Base-by-base conservation (phyloP, 2,113 vertebrate species). In the Pogonocichla stellata region DNA sequence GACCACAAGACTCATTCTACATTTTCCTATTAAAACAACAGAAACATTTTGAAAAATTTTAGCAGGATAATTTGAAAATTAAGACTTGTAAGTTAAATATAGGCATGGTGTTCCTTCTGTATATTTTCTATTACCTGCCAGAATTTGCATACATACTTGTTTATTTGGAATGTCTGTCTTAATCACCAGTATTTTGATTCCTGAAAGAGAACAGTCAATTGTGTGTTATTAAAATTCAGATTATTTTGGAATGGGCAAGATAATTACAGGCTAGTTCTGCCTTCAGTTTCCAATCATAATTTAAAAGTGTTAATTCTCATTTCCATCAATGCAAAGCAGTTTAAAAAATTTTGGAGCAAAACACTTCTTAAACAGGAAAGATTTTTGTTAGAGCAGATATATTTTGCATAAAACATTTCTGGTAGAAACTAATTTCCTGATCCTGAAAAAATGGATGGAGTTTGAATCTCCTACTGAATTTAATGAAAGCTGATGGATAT, bases 11-110 rank as follows among this genome's bases (percentile, higher is more conserved):
- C n/a, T 19, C 1, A 1, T 61, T 36, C 12, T 73, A 0, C 43
- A 45, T 95, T 95, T 96, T 93, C 34, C 18, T 57, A 31, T 29
- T 70, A 67, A 91, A 91, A 20, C 14, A 75, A 79, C 25, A 92
- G 51, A 93, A 91, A 62, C 1, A 2, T 80, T 83, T 31, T 36
- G 29, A 78, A 69, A 80, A 86, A 14, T 10, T 79, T 60, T 73
- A 92, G 96, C 43, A 72, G n/a, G 36, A n/a, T 62, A 66, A 82
- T 87, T 95, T 91, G 62, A 94, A 91, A 92, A 94, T 81, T 74
- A 51, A 51, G 60, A 82, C 86, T 95, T 91, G 62, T 92, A 91
- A 92, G 94, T 81, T 74, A 73, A 86, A 34, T 69, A 79, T 11
- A 79, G 80, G 36, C 26, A 34, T 60, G 48, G 33, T 34, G 33